Base-by-base conservation (phyloP, 2,113 vertebrate genomes). In the Synodontis membranacea region DNA sequence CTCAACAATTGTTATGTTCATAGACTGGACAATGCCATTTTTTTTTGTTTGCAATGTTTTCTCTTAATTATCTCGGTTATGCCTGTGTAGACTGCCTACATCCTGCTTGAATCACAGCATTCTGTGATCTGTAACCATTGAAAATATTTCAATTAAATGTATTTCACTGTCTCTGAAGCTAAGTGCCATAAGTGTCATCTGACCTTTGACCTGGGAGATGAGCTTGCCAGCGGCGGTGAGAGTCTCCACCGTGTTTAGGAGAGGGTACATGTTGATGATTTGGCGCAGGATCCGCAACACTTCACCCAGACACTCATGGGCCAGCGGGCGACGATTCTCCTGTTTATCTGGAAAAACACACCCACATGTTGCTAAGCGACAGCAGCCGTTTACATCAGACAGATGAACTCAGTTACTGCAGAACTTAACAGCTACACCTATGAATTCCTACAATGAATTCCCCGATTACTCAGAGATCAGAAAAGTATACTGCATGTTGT, bases 161-260 rank as follows among this genome's bases (percentile, higher is more conserved):
- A 46, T 75, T 84, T 34, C 68, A 34, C 86, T 46, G 82, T 42
- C 39, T 84, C 8, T 31, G 34, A 17, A 28, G 25, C n/a, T 25
- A 48, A 23, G 28, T 54, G 25, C 17, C 31, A 42, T 46, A 66
- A 31, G 4, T 75, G 2, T 2, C 39, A 37, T 54, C 91, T 75
- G 17, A 99, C 98, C 97, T 97, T 99, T 99, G 93, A 99, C 95
- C 92, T 95, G 99, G 84, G 96, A 97, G 70, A 99, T 99, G 88
- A 99, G 97, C 39, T 96, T 98, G 21, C 98, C 97, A 0, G 98
- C 97, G 0, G 98, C 98, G 0, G 97, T 99, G 89, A 99, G 96
- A 1, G 96, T 98, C 94, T 99, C 98, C 93, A 99, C 92, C 0
- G 98, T 99, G 94, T 98, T 99, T 84, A 99, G 96, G 90, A 98